phyloP scores from a whole-genome alignment of 2,888 invertebrate species.

The Pyralis farinalis region DNA sequence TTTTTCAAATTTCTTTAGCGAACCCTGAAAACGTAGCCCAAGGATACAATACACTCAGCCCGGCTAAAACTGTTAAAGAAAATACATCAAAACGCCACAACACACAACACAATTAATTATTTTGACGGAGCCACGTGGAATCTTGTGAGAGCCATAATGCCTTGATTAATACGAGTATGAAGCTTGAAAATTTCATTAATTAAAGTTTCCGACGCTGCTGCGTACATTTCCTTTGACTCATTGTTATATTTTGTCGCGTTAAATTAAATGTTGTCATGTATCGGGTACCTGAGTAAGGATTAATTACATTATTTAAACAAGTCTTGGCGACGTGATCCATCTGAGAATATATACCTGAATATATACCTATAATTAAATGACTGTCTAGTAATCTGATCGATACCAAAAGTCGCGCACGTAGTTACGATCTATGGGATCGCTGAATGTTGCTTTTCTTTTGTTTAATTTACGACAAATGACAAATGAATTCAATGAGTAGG shows the following conservation, averaged over 20 bases:
- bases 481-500: no score
- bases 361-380: no score
- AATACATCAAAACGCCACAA: not conserved
- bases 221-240: not conserved
- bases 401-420: no score
- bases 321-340: not conserved
- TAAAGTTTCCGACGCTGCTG: conserved; percentile 1
- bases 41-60: no score
- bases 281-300: not conserved
- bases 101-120: conserved; percentile 8
- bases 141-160: not conserved
- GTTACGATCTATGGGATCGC: no score
- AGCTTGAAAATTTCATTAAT: conserved; percentile 11
- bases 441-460: no score
- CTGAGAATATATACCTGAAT: no score
- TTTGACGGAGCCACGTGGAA: not conserved
- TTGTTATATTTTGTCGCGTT: conserved; percentile 2
- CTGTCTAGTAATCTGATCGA: no score
- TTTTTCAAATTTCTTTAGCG: no score
- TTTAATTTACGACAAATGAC: no score
- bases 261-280: conserved; percentile 5
- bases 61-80: no score
- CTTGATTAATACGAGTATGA: conserved; percentile 11
- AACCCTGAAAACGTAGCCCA: no score
- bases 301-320: conserved; percentile 2